Conservation (phyloP, 1,140 invertebrate genomes). For the Amphibalanus amphitrite region DNA sequence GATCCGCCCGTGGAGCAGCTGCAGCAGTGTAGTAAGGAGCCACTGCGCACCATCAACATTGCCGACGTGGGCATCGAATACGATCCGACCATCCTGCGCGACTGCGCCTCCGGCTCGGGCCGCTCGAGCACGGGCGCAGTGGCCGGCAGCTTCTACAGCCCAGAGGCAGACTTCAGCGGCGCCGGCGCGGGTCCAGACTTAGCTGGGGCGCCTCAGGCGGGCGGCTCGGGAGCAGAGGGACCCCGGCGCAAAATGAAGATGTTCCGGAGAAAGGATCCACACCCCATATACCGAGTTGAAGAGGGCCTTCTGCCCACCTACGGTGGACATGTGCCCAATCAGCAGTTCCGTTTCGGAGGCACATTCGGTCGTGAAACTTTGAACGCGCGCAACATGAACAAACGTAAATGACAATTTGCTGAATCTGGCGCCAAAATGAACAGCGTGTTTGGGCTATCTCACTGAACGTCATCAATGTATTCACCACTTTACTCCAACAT, state of each 20-base stretch:
- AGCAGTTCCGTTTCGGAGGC: slow-evolving; percentile 38
- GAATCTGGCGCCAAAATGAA: too few species aligned
- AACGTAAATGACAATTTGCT: too few species aligned
- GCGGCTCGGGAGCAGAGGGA: too few species aligned
- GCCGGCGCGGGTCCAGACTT: neutral
- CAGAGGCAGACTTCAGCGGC: too few species aligned
- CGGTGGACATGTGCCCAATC: slow-evolving; percentile 49
- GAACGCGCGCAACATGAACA: too few species aligned
- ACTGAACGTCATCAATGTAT: too few species aligned
- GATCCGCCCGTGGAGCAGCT: neutral
- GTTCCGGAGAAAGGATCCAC: slow-evolving; percentile 21
- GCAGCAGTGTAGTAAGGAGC: neutral
- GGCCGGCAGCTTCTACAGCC: too few species aligned
- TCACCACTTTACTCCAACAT: too few species aligned
- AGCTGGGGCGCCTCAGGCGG: too few species aligned
- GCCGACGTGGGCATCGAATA: slow-evolving; percentile 24
- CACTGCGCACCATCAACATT: neutral
- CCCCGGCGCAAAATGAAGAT: neutral
- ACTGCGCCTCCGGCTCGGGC: neutral
- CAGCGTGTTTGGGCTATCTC: too few species aligned
- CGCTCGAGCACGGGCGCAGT: too few species aligned
- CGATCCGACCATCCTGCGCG: slow-evolving; percentile 30
- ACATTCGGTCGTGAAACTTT: slow-evolving; percentile 48
- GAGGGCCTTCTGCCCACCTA: slow-evolving; percentile 52
- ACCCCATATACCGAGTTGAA: slow-evolving; percentile 45